A percentile compares a stretch with the other conserved stretches of the same genome.
Evolutionary conservation across 1,140 invertebrate genomes (phyloP).

Genomic region (Aethina tumida): DNA sequence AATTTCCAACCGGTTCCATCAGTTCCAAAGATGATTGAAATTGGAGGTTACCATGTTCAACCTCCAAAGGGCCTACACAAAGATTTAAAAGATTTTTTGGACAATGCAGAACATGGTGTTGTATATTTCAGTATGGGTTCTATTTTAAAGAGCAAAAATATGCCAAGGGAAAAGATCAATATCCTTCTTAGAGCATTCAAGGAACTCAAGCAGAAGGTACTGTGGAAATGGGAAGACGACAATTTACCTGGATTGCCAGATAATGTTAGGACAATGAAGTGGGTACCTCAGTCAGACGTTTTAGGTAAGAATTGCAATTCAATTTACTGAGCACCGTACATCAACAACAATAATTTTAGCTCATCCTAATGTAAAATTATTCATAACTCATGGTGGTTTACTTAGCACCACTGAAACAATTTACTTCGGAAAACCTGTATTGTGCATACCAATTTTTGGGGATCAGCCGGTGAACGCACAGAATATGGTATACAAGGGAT

Average conservation of each 20-base stretch:
- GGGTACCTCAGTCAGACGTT: slow-evolving; percentile 45
- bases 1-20: slow-evolving; percentile 42
- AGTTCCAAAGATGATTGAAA: slow-evolving; percentile 44
- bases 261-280: slow-evolving; percentile 47
- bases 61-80: slow-evolving; percentile 31
- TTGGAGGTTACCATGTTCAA: slow-evolving; percentile 43
- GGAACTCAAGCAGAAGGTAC: slow-evolving; percentile 33
- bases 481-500: too few relatives aligned
- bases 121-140: slow-evolving; percentile 50
- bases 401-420: slow-evolving; percentile 61
- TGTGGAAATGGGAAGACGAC: slow-evolving; percentile 53
- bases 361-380: slow-evolving; percentile 55
- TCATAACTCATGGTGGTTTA: slow-evolving; percentile 64
- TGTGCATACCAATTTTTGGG: slow-evolving; percentile 57
- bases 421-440: slow-evolving; percentile 56
- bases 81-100: slow-evolving; percentile 39
- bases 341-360: slow-evolving; percentile 35
- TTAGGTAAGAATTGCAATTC: slow-evolving; percentile 18
- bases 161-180: slow-evolving; percentile 30
- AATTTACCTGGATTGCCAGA: slow-evolving; percentile 29
- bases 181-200: slow-evolving; percentile 29
- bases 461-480: slow-evolving; percentile 54
- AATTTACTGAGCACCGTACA: not conserved
- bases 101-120: slow-evolving; percentile 39
- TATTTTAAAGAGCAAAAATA: slow-evolving; percentile 39